A percentile compares a stretch with the other conserved stretches of the same genome.
Conservation (phyloP, 2,797 vertebrate genomes). For the Dromococcyx pavoninus region DNA sequence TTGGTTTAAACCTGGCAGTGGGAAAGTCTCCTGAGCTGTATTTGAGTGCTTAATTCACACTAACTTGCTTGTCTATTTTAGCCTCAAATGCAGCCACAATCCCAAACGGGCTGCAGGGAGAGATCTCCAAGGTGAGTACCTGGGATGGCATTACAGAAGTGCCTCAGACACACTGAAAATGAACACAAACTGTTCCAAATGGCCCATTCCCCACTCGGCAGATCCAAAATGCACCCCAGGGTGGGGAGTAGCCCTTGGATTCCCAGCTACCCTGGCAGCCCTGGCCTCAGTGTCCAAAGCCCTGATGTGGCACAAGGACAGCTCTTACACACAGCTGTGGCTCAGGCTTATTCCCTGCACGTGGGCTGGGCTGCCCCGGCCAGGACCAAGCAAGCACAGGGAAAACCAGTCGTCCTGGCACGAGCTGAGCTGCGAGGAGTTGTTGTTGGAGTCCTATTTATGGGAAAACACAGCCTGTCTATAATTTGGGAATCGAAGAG, state of each 20-base stretch:
- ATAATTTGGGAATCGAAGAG: too few relatives aligned
- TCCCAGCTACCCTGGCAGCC: rapidly evolving
- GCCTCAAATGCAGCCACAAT: background rate
- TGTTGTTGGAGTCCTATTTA: background rate
- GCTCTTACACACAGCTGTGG: background rate
- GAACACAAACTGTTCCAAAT: background rate
- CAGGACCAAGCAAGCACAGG: background rate
- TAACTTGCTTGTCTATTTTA: background rate
- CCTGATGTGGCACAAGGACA: rapidly evolving
- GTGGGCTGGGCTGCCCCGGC: background rate
- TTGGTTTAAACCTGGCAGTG: background rate
- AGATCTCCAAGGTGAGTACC: background rate
- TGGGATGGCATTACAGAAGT: background rate
- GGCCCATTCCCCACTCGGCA: background rate
- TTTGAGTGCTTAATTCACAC: background rate
- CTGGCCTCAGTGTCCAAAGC: background rate
- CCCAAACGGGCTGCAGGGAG: background rate
- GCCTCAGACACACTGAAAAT: background rate
- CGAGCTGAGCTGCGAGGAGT: rapidly evolving
- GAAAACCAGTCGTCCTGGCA: background rate
- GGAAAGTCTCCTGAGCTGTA: background rate
- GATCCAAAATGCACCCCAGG: rapidly evolving
- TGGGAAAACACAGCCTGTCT: background rate
- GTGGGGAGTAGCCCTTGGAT: background rate
- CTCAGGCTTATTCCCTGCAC: background rate